phyloP scores from a whole-genome alignment of 2,797 vertebrate species.

The Lagodon rhomboides region DNA sequence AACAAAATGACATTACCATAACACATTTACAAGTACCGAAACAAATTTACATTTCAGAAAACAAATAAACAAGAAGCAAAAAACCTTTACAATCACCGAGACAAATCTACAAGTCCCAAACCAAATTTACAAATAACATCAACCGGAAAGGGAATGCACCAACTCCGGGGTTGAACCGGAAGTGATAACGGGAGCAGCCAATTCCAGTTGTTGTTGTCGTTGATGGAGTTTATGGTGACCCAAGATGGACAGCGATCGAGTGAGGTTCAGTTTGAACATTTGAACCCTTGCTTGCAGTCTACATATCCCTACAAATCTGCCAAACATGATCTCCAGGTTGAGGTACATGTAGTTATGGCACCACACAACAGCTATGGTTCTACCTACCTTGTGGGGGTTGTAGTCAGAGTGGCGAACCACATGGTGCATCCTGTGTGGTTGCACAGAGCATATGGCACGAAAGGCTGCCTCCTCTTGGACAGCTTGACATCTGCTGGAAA shows the following conservation, averaged over 20 bases:
- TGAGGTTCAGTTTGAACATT: too few species aligned
- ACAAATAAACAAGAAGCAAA: too few species aligned
- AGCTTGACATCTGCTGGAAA: constrained; percentile 89
- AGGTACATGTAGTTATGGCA: not conserved
- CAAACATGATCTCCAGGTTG: not conserved
- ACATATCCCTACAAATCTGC: too few species aligned
- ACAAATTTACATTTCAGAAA: not conserved
- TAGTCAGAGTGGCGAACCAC: constrained; percentile 97
- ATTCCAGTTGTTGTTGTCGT: not conserved
- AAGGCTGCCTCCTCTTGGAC: constrained; percentile 94
- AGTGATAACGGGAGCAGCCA: not conserved
- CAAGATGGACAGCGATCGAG: not conserved
- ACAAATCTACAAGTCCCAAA: too few species aligned
- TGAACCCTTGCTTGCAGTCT: too few species aligned
- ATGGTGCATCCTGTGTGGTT: constrained; percentile 97
- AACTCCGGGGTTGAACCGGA: not conserved
- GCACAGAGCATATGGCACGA: constrained; percentile 94
- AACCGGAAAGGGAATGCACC: not conserved
- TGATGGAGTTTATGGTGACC: not conserved
- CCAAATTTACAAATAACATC: too few species aligned
- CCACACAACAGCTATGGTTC: not conserved
- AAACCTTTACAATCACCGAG: too few species aligned
- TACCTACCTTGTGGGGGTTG: constrained; percentile 95
- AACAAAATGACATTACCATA: too few species aligned
- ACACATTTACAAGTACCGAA: not conserved